Conservation (phyloP, 2,888 invertebrate species). For the Periphyllus acericola region DNA sequence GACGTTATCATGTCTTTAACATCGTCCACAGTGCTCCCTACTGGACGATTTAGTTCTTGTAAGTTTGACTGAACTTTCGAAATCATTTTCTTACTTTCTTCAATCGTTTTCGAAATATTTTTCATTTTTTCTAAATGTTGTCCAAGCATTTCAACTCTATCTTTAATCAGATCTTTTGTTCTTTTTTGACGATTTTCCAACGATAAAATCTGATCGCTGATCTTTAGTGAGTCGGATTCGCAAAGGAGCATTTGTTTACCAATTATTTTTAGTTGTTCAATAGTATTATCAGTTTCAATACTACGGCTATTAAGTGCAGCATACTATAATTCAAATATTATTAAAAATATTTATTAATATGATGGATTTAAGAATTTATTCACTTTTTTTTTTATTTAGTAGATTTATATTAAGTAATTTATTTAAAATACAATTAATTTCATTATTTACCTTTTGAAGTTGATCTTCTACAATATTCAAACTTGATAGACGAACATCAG, state of each 20-base stretch:
- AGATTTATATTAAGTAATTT: neutral
- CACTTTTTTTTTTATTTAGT: neutral
- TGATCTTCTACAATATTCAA: slow-evolving; percentile 88
- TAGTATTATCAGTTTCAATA: slow-evolving; percentile 76
- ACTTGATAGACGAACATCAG: slow-evolving; percentile 82
- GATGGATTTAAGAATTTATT: too few relatives aligned
- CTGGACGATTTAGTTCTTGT: slow-evolving; percentile 83
- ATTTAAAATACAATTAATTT: neutral
- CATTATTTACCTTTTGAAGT: slow-evolving; percentile 73
- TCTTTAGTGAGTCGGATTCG: slow-evolving; percentile 84
- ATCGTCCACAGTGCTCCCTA: slow-evolving; percentile 88
- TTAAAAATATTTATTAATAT: slow-evolving; percentile 12
- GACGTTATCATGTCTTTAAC: slow-evolving; percentile 83
- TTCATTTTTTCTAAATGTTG: slow-evolving; percentile 81
- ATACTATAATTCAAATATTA: slow-evolving; percentile 69
- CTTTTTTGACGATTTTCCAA: slow-evolving; percentile 82
- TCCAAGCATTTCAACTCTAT: slow-evolving; percentile 78
- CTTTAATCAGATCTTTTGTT: slow-evolving; percentile 78
- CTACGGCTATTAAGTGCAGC: slow-evolving; percentile 81
- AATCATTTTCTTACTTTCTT: slow-evolving; percentile 71
- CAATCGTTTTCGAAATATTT: slow-evolving; percentile 78
- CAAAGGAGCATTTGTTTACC: slow-evolving; percentile 83
- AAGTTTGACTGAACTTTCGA: slow-evolving; percentile 82
- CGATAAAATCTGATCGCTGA: slow-evolving; percentile 82
- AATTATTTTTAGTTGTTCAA: slow-evolving; percentile 76